Percentiles rank a stretch among this genome's conserved stretches.
These are phyloP conservation scores for Myopa testacea DNA, from an alignment of 2,888 invertebrate species.

Conservation along the genomic window DNA sequence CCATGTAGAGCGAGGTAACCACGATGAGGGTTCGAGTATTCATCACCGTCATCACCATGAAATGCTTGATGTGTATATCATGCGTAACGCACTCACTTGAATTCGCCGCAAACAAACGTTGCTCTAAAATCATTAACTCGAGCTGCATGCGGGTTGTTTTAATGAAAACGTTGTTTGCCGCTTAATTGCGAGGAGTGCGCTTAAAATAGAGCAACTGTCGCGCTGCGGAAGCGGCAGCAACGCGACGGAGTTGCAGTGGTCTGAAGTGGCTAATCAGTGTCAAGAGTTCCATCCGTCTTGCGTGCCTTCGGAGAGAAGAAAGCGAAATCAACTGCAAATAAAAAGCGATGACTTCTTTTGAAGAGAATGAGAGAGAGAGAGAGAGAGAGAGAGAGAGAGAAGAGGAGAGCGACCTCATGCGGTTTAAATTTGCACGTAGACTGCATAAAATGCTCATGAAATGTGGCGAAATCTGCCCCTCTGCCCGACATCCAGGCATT, in stretches of 20 bases:
- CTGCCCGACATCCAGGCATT: too few species aligned
- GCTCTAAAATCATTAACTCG: not conserved
- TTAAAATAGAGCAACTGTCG: not conserved
- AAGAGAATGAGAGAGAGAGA: too few species aligned
- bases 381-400: too few species aligned
- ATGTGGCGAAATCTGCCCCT: too few species aligned
- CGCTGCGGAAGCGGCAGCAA: not conserved
- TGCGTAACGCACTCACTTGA: not conserved
- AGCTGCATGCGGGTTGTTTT: conserved; percentile 12
- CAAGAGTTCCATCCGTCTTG: conserved; percentile 5
- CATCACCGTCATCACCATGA: too few species aligned
- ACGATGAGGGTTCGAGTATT: too few species aligned
- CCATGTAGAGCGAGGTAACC: too few species aligned
- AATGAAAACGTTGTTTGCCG: not conserved
- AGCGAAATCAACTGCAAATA: not conserved
- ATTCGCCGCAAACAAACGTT: not conserved
- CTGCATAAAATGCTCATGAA: too few species aligned
- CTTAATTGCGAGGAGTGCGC: conserved; percentile 12
- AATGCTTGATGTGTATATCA: too few species aligned
- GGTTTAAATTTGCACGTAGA: too few species aligned
- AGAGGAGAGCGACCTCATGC: too few species aligned
- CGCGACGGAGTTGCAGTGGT: not conserved
- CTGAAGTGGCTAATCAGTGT: conserved; percentile 24
- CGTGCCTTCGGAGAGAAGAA: not conserved
- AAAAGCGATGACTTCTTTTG: too few species aligned